Conservation (phyloP, 2,888 invertebrate genomes). For the Taphrorychus bicolor region DNA sequence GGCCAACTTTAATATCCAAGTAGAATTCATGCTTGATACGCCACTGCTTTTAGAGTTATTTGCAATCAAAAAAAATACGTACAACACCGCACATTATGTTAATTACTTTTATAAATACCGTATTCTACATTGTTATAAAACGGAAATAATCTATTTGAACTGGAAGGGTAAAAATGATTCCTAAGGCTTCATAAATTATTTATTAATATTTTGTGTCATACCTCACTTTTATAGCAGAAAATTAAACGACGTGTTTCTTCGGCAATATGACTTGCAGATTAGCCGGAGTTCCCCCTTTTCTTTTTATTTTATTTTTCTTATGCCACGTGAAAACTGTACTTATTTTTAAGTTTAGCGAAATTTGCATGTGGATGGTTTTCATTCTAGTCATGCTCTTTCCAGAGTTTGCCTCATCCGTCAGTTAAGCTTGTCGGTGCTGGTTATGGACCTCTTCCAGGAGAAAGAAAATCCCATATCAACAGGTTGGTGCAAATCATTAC, state of each 20-base stretch:
- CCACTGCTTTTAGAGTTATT: background rate
- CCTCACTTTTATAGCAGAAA: background rate
- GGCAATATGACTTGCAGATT: conserved; percentile 5
- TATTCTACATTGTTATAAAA: conserved; percentile 20
- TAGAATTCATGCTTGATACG: too few species aligned
- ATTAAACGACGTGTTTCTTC: background rate
- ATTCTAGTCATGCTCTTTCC: background rate
- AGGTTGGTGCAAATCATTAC: conserved; percentile 34
- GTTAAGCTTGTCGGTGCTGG: background rate
- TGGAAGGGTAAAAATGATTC: conserved; percentile 21
- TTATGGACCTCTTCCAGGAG: conserved; percentile 43
- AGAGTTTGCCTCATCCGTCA: background rate
- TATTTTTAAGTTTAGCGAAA: background rate
- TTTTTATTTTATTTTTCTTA: background rate
- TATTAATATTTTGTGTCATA: conserved; percentile 16
- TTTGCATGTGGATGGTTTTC: background rate
- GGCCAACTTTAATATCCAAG: too few species aligned
- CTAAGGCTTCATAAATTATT: conserved; percentile 22
- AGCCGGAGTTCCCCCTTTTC: background rate
- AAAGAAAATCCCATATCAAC: conserved; percentile 41
- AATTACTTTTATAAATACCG: background rate
- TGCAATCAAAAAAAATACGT: background rate
- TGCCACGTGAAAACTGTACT: background rate
- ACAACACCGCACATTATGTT: background rate
- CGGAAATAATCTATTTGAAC: conserved; percentile 31